Evolutionary conservation across 2,888 invertebrate genomes (phyloP).

Genomic region (Lasioglossum oenotherae): DNA sequence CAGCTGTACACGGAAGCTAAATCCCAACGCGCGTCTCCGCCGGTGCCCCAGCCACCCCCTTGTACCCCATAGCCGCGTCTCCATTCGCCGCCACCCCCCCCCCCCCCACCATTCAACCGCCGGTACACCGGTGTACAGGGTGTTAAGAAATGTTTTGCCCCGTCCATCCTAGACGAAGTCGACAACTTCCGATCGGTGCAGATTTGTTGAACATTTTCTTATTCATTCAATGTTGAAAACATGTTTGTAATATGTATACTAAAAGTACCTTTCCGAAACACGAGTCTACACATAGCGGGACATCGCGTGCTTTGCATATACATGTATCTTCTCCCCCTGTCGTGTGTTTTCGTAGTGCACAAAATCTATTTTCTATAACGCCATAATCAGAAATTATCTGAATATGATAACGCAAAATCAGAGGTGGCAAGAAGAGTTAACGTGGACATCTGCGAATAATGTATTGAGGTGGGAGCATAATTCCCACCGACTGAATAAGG

Average conservation of each 20-base stretch:
- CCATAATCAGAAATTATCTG: background rate
- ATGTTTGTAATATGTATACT: too few species aligned
- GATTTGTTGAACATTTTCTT: background rate
- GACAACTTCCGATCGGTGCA: background rate
- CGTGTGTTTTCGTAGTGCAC: background rate
- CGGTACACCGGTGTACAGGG: background rate
- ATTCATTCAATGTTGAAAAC: background rate
- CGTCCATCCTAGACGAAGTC: background rate
- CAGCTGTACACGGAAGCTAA: conserved; percentile 83
- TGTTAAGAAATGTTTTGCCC: background rate
- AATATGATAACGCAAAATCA: background rate
- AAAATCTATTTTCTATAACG: background rate
- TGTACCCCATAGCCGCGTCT: background rate
- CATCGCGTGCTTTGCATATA: background rate
- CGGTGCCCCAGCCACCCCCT: conserved; percentile 44
- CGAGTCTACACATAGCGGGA: background rate
- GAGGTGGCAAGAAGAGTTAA: background rate
- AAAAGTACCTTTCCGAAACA: background rate
- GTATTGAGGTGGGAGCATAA: too few species aligned
- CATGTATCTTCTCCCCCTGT: background rate
- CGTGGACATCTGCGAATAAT: too few species aligned
- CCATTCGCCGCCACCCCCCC: too few species aligned
- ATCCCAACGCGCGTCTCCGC: conserved; percentile 79
- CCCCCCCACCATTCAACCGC: background rate
- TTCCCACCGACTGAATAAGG: too few species aligned